Evolutionary conservation across 2,113 vertebrate genomes (phyloP).

Genomic region (Eupsittula cactorum): DNA sequence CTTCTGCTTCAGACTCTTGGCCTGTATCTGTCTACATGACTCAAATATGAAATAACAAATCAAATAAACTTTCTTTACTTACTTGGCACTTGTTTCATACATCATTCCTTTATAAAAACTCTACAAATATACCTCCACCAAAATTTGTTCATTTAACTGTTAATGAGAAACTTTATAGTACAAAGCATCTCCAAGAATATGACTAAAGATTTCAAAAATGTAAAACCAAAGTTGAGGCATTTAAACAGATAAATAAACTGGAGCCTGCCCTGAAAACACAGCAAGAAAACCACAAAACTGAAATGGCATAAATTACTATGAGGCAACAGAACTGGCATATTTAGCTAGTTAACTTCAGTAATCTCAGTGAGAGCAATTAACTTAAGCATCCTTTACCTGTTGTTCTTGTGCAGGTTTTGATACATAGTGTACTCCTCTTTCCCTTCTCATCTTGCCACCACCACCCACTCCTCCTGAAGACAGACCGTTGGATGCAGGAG

Average conservation of each 20-base stretch:
- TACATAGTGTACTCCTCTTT: slow-evolving; percentile 75
- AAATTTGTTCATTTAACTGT: background rate
- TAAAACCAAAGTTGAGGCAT: background rate
- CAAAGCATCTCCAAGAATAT: background rate
- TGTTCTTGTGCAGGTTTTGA: slow-evolving; percentile 77
- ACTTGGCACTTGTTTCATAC: background rate
- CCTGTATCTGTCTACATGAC: background rate
- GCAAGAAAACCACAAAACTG: background rate
- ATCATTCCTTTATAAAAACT: background rate
- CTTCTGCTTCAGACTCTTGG: background rate
- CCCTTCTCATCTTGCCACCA: slow-evolving; percentile 91
- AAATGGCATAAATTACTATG: background rate
- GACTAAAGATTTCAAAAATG: background rate
- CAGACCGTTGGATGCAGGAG: slow-evolving; percentile 83
- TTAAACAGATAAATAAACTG: background rate
- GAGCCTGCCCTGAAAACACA: background rate
- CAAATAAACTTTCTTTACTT: background rate
- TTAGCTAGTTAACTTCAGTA: background rate
- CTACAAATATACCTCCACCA: background rate
- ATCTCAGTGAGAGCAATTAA: background rate
- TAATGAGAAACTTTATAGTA: background rate
- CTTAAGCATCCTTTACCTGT: slow-evolving; percentile 72
- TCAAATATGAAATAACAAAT: background rate
- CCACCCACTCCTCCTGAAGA: slow-evolving; percentile 76
- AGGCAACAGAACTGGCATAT: background rate